Conservation (phyloP, 2,888 invertebrate species). For the Caenorhabditis imperialis region DNA sequence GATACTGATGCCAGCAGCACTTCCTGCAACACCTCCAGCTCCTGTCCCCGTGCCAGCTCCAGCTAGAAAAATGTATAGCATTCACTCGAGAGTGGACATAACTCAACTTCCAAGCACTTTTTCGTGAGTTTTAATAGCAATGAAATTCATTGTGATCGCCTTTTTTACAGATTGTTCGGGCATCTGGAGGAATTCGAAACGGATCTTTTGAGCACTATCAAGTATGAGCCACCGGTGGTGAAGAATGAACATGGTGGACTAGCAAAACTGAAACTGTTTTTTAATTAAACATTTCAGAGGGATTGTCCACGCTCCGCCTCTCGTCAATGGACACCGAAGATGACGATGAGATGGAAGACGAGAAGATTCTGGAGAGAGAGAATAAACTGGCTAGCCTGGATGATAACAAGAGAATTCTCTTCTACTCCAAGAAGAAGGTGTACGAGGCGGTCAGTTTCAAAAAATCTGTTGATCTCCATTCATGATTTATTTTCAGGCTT, state of each 20-base stretch:
- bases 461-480: constrained; percentile 1
- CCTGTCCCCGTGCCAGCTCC: neutral
- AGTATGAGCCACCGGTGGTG: constrained; percentile 18
- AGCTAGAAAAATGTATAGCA: no score
- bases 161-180: constrained; percentile 47
- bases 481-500: constrained; percentile 48
- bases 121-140: neutral
- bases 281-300: constrained; percentile 11
- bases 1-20: constrained; percentile 26
- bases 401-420: constrained; percentile 53
- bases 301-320: constrained; percentile 10
- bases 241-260: constrained; percentile 11
- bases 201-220: constrained; percentile 20
- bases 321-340: constrained; percentile 21
- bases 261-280: neutral
- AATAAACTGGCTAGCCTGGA: constrained; percentile 37
- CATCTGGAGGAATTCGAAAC: constrained; percentile 45
- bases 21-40: constrained; percentile 7
- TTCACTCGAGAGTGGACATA: no score
- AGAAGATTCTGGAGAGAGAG: constrained; percentile 45
- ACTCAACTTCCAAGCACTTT: no score
- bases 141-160: no score
- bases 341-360: constrained; percentile 23
- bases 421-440: constrained; percentile 57
- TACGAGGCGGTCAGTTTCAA: constrained; percentile 50